Evolutionary conservation across 2,888 invertebrate genomes (phyloP), one percentile per base, ranked within the genome.

Genomic region (Nomada fabriciana): DNA sequence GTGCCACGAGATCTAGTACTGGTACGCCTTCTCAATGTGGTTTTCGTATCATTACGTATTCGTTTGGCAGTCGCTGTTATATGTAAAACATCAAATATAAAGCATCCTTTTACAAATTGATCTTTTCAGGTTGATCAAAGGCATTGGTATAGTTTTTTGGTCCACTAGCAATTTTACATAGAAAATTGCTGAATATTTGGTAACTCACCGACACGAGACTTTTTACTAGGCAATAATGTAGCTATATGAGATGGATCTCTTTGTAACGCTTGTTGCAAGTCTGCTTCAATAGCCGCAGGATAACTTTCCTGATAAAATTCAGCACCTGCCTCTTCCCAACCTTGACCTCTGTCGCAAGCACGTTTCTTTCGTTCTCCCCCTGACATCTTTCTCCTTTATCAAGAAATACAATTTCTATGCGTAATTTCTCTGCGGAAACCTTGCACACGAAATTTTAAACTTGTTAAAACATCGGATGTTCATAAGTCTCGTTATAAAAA

Each of bases 291-390:
- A 72, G 96, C 95, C 0, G 96, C 96, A 9, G 97, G 97, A 94
- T 97, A 98, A 88, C 97, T 95, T 94, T 97, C 97, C 93, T 97
- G 97, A 94, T 97, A 97, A 94, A 97, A 97, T 94, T 97, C 97
- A 2, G 96, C 96, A 0, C 97, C 97, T 5, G 97, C 97, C 91
- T 97, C 97, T 94, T 97, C 97, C 97, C 97, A 97, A 18, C 97
- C 96, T 89, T 96, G 95, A 4, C 95, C 95, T 84, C 94, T 94
- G 79, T 95, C 95, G 57, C 94, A 93, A 82, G 95, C 95, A 75
- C 95, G 94, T 86, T 95, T 96, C 86, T 95, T 95, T 77, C 95
- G 94, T 75, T 95, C 95, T 61, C 96, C 95, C 2, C 95, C 95
- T 57, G 96, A 96, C 96, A 96, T 96, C 76, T 82, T 90, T 61